These are phyloP conservation scores for Halcyon badia DNA, from an alignment of 2,797 vertebrate genomes.

Conservation along the genomic window DNA sequence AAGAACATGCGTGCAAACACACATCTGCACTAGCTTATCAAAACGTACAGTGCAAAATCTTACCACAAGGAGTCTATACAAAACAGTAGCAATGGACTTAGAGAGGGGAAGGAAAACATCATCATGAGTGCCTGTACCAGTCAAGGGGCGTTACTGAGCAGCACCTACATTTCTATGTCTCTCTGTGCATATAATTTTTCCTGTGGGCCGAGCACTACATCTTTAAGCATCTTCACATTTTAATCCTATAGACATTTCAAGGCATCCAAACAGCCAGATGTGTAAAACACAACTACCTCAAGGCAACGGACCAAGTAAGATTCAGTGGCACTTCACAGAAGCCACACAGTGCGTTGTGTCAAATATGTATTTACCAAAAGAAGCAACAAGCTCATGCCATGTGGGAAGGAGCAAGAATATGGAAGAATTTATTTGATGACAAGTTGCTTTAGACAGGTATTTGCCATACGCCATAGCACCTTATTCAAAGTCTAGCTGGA, in stretches of 20 bases:
- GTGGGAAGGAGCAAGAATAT: not conserved
- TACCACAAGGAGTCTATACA: slow-evolving; percentile 75
- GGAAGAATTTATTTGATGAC: not conserved
- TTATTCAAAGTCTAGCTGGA: not conserved
- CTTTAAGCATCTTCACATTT: slow-evolving; percentile 30
- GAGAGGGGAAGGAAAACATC: not conserved
- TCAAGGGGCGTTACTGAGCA: slow-evolving; percentile 54
- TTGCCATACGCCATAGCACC: not conserved
- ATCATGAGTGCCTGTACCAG: not conserved
- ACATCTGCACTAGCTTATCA: not conserved
- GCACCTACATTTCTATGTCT: not conserved
- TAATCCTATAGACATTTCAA: slow-evolving; percentile 36
- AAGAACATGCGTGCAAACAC: not conserved
- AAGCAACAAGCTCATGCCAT: not conserved
- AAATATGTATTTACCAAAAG: slow-evolving; percentile 23
- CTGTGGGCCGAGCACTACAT: not conserved
- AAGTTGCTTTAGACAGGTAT: not conserved
- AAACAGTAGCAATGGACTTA: slow-evolving; percentile 56
- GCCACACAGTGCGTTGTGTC: not conserved
- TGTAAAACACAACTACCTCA: slow-evolving; percentile 19
- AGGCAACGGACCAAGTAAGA: slow-evolving; percentile 26
- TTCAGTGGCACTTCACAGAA: slow-evolving; percentile 45
- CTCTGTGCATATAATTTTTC: not conserved
- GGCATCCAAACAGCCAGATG: slow-evolving; percentile 12
- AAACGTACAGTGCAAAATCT: slow-evolving; percentile 68